A percentile compares a stretch with the other conserved stretches of the same genome.
phyloP scores from a whole-genome alignment of 2,797 vertebrate genomes.

The Urophycis tenuis region DNA sequence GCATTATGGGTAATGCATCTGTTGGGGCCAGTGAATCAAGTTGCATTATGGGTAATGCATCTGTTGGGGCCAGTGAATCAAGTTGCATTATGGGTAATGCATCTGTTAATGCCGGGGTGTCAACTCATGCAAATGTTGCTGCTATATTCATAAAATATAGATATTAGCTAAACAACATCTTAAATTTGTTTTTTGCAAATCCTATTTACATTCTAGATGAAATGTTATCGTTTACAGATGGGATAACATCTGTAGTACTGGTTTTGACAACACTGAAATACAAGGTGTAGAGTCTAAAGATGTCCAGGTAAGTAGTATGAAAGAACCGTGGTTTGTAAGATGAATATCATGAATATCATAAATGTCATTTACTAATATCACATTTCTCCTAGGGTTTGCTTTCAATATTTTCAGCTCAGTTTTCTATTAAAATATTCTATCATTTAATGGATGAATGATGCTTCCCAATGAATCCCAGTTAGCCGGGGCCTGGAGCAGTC shows the following conservation, averaged over 20 bases:
- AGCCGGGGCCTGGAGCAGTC: constrained; percentile 38
- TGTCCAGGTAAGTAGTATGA: constrained; percentile 46
- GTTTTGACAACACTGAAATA: constrained; percentile 9
- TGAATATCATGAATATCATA: not conserved
- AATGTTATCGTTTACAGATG: constrained; percentile 34
- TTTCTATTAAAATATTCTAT: constrained; percentile 20
- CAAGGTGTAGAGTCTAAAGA: constrained; percentile 43
- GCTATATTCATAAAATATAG: constrained; percentile 31
- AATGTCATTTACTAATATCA: not conserved
- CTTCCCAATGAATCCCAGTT: constrained; percentile 40
- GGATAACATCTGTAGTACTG: constrained; percentile 17
- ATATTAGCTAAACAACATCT: constrained; percentile 43
- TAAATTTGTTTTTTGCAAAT: constrained; percentile 42
- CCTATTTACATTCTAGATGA: constrained; percentile 59
- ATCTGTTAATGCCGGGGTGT: not conserved
- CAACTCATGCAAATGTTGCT: constrained; percentile 24
- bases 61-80: constrained; percentile 45
- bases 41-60: too few species aligned
- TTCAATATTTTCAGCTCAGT: not conserved
- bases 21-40: constrained; percentile 50
- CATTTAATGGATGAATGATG: constrained; percentile 11
- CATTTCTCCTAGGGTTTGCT: not conserved
- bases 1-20: too few species aligned
- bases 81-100: constrained; percentile 38
- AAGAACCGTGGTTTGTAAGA: constrained; percentile 6